phyloP scores from a whole-genome alignment of 1,140 invertebrate genomes.

The Aphelinus atriplicis region DNA sequence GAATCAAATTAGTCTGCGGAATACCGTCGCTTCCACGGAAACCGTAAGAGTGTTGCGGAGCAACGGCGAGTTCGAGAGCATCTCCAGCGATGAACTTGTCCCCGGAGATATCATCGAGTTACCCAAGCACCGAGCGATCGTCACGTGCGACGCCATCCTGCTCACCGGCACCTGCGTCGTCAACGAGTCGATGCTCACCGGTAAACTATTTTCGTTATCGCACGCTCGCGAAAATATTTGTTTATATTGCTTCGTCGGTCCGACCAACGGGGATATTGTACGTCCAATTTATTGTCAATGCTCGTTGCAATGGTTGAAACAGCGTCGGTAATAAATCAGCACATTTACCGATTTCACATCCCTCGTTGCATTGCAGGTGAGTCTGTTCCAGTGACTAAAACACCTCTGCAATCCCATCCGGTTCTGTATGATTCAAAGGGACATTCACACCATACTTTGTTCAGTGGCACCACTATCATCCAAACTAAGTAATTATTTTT shows the following conservation, averaged over 20 bases:
- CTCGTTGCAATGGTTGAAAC: no score
- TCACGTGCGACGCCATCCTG: slow-evolving; percentile 92
- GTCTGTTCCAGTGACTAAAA: slow-evolving; percentile 62
- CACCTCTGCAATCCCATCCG: slow-evolving; percentile 55
- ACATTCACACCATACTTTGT: slow-evolving; percentile 61
- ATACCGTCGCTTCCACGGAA: slow-evolving; percentile 75
- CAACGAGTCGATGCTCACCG: slow-evolving; percentile 97
- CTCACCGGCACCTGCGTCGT: slow-evolving; percentile 90
- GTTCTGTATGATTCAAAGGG: slow-evolving; percentile 59
- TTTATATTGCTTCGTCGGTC: no score
- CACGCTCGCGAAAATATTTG: no score
- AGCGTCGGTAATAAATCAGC: no score
- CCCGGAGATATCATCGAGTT: slow-evolving; percentile 94
- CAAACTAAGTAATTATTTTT: slow-evolving; percentile 58
- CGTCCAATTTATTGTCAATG: no score
- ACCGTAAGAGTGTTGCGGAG: slow-evolving; percentile 69
- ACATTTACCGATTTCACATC: background rate
- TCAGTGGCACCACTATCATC: slow-evolving; percentile 62
- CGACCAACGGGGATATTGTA: background rate
- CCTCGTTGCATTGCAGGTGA: slow-evolving; percentile 49
- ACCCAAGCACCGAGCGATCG: slow-evolving; percentile 82
- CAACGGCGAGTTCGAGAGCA: slow-evolving; percentile 61
- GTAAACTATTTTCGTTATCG: slow-evolving; percentile 63
- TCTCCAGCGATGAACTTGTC: slow-evolving; percentile 76
- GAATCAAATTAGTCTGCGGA: slow-evolving; percentile 78